Base-by-base conservation (phyloP, 2,797 vertebrate species). In the Lutjanus argentimaculatus region DNA sequence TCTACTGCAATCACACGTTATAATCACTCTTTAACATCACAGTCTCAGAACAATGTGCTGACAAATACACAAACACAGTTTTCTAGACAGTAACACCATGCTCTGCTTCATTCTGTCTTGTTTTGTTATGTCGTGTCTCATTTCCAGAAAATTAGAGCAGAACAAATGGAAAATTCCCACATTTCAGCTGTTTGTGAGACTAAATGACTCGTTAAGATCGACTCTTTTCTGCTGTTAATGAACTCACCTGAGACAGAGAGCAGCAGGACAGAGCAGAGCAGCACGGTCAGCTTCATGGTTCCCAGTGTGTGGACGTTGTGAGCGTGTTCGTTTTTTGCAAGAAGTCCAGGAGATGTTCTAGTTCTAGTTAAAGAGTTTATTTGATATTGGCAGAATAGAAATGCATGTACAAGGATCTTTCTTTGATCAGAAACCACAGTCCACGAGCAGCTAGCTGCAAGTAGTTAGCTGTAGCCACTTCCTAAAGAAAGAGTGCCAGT, bases 181-280 rank as follows among this genome's bases (percentile, higher is more conserved):
- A 55, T 63, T 21, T 45, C 21, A 1, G n/a, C n/a, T n/a, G n/a
- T n/a, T n/a, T n/a, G n/a, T n/a, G 9, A 6, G 8, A 51, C 15
- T 15, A 49, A 43, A 74, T 14, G 0, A 36, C 1, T 57, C 63
- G 53, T 51, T 55, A 4, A 46, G 10, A 57, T 49, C 0, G 3
- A 30, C 2, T 0, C 1, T 30, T 58, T 57, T 6, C 46, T 46
- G 4, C 3, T 30, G 17, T 75, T 21, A 22, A 42, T 21, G 5
- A 75, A 83, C 91, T 80, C 75, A 92, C 91, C 89, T 43, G 15
- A 75, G 21, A 77, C 25, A 40, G 74, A 76, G 9, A 89, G 58
- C 51, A 92, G 85, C 74, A 91, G 56, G 8, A 65, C 40, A 72
- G 16, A 81, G 7, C 63, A 56, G 65, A 85, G 30, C 72, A 88